Evolutionary conservation across 2,888 invertebrate genomes (phyloP).

Genomic region (Lypha dubia): DNA sequence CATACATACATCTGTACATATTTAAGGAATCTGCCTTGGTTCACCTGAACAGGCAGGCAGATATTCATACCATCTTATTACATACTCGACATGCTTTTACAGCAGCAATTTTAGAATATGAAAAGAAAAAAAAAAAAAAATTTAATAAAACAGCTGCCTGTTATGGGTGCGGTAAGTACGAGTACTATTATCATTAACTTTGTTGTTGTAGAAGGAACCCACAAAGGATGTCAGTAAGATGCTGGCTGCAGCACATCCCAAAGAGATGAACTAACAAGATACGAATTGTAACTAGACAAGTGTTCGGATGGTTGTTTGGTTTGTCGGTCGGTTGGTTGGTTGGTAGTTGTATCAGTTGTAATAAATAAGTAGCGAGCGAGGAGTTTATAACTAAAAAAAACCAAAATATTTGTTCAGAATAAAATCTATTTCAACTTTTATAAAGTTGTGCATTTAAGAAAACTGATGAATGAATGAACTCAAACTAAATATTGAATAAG

Average conservation of each 20-base stretch:
- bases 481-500: background rate
- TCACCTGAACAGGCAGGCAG: slow-evolving; percentile 39
- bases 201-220: slow-evolving; percentile 58
- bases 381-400: background rate
- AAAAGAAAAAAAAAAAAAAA: slow-evolving; percentile 18
- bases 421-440: slow-evolving; percentile 4
- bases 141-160: slow-evolving; percentile 67
- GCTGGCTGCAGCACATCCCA: slow-evolving; percentile 55
- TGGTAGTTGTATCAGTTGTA: slow-evolving; percentile 5
- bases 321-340: too few relatives aligned
- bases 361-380: background rate
- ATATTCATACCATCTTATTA: background rate
- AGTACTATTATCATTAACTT: slow-evolving; percentile 60
- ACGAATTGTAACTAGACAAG: slow-evolving; percentile 66
- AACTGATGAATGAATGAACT: slow-evolving; percentile 71
- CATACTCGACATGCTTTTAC: slow-evolving; percentile 40
- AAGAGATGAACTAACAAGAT: slow-evolving; percentile 71
- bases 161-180: slow-evolving; percentile 67
- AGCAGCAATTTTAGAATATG: background rate
- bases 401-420: background rate
- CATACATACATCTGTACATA: background rate
- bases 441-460: slow-evolving; percentile 57
- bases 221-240: slow-evolving; percentile 60
- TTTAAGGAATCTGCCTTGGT: slow-evolving; percentile 40
- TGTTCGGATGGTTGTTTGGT: background rate